Evolutionary conservation across 2,113 vertebrate genomes (phyloP).

Genomic region (Forbesichthys agassizii): DNA sequence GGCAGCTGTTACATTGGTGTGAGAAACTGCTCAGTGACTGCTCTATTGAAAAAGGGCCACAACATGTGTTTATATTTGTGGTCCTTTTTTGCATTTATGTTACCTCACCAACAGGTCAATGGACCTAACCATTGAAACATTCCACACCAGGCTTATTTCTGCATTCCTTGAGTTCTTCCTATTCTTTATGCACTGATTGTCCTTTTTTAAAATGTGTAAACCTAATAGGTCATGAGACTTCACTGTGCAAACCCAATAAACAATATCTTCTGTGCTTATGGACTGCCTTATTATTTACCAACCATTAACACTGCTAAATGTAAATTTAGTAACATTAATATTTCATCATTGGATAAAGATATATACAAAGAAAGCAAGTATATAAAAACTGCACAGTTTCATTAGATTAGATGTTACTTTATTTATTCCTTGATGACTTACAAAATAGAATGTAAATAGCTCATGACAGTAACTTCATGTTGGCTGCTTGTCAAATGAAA

Average conservation of each 20-base stretch:
- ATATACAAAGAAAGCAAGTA: too few relatives aligned
- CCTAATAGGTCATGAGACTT: slow-evolving; percentile 25
- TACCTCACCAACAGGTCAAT: neutral
- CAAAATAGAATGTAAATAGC: too few relatives aligned
- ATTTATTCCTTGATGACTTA: too few relatives aligned
- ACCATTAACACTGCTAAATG: neutral
- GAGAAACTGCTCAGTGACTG: too few relatives aligned
- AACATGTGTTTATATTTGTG: slow-evolving; percentile 9
- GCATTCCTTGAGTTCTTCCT: slow-evolving; percentile 17
- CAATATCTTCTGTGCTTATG: slow-evolving; percentile 46
- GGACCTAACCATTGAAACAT: slow-evolving; percentile 38
- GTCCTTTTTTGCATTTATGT: slow-evolving; percentile 14
- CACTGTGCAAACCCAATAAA: slow-evolving; percentile 64
- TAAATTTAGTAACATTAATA: too few relatives aligned
- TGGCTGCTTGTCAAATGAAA: too few relatives aligned
- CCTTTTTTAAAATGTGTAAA: neutral
- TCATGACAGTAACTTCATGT: too few relatives aligned
- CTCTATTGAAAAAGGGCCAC: neutral
- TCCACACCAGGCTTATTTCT: slow-evolving; percentile 28
- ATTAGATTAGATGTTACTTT: too few relatives aligned
- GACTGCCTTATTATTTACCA: slow-evolving; percentile 12
- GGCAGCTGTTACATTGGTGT: too few relatives aligned
- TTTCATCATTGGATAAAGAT: too few relatives aligned
- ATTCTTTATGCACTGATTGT: neutral
- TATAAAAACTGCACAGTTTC: too few relatives aligned